Conservation (phyloP, 2,888 invertebrate genomes). For the Drosophila suboccidentalis region DNA sequence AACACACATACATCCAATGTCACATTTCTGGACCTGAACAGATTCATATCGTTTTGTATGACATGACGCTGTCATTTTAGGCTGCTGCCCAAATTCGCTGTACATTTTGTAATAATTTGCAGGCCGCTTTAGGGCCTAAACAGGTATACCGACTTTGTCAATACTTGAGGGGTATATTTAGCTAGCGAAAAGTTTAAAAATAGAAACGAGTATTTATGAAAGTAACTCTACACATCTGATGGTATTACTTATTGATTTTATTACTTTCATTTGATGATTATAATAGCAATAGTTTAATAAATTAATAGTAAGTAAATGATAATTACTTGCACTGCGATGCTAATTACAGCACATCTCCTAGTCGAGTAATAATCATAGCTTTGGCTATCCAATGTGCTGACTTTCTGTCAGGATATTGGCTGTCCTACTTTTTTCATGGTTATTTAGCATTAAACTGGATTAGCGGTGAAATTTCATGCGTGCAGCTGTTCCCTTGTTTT, state of each 20-base stretch:
- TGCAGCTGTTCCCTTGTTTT: conserved; percentile 40
- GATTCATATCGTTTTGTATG: conserved; percentile 7
- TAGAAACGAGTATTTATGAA: background rate
- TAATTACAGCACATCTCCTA: conserved; percentile 1
- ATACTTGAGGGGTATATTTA: background rate
- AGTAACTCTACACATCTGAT: background rate
- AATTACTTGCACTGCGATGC: background rate
- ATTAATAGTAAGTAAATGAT: background rate
- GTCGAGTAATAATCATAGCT: background rate
- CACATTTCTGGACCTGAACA: conserved; percentile 12
- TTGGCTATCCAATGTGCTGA: conserved; percentile 26
- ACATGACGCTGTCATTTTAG: conserved; percentile 5
- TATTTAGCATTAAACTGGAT: conserved; percentile 60
- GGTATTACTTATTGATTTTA: background rate
- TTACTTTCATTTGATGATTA: background rate
- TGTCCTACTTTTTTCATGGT: conserved; percentile 32
- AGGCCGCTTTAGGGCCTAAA: conserved; percentile 3
- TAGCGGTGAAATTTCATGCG: conserved; percentile 38
- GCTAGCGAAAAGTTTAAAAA: background rate
- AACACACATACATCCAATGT: conserved; percentile 26
- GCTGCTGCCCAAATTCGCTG: conserved; percentile 5
- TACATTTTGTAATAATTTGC: conserved; percentile 12
- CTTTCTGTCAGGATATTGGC: conserved; percentile 40
- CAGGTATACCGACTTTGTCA: background rate
- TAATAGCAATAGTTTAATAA: background rate